Percentiles rank a stretch among this genome's conserved stretches.
Evolutionary conservation across 2,888 invertebrate species (phyloP).

Genomic region (Platypus cylindrus): DNA sequence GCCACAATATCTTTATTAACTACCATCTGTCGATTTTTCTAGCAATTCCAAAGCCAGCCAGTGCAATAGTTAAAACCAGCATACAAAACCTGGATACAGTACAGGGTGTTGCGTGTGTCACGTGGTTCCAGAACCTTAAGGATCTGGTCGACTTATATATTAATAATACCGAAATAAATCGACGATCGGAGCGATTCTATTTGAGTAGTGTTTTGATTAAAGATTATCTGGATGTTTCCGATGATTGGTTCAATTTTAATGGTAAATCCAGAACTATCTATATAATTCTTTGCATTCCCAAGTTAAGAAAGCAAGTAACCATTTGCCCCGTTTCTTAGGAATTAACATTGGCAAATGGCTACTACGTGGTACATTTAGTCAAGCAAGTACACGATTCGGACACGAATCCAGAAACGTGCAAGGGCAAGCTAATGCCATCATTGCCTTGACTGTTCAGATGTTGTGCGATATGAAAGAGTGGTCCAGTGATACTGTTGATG

Average conservation of each 20-base stretch:
- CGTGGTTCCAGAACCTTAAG: constrained; percentile 29
- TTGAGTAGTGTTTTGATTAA: constrained; percentile 29
- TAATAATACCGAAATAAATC: constrained; percentile 26
- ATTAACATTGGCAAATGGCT: constrained; percentile 27
- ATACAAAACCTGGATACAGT: constrained; percentile 18
- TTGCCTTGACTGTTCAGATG: constrained; percentile 30
- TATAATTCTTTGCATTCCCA: constrained; percentile 1
- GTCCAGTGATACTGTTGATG: constrained; percentile 31
- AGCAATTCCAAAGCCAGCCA: constrained; percentile 5
- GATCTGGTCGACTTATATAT: constrained; percentile 32
- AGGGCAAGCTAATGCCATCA: constrained; percentile 34
- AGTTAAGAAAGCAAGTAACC: no score
- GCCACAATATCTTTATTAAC: no score
- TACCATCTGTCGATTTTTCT: no score
- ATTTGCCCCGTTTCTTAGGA: no score
- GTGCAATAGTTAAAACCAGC: constrained; percentile 19
- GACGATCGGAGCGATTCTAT: constrained; percentile 19
- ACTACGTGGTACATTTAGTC: constrained; percentile 30
- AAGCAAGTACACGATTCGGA: constrained; percentile 28
- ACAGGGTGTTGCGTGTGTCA: constrained; percentile 32
- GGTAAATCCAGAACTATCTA: constrained; percentile 16
- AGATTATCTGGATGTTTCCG: constrained; percentile 26
- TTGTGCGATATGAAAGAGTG: constrained; percentile 29
- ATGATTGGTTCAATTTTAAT: constrained; percentile 32
- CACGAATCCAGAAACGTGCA: constrained; percentile 33